These are phyloP conservation scores for Bombus affinis DNA, from an alignment of 1,140 invertebrate species.

Conservation along the genomic window DNA sequence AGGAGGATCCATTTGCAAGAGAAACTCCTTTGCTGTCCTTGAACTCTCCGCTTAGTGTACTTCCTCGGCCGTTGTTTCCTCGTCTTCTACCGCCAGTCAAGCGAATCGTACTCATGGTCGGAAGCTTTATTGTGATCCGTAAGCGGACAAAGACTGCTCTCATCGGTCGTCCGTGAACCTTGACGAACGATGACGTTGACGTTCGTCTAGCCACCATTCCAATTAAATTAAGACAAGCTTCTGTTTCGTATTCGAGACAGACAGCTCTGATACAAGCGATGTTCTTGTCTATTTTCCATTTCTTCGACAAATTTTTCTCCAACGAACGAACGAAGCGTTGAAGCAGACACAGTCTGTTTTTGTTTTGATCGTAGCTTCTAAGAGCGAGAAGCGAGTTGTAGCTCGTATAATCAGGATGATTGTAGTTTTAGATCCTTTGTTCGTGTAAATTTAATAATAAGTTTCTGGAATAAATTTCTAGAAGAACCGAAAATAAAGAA, in stretches of 20 bases:
- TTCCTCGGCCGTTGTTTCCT: slow-evolving; percentile 56
- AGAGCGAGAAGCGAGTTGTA: too few species aligned
- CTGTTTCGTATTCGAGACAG: background rate
- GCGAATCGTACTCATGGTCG: slow-evolving; percentile 59
- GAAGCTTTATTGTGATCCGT: slow-evolving; percentile 54
- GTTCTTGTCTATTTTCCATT: background rate
- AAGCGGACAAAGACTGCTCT: slow-evolving; percentile 45
- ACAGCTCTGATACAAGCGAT: background rate
- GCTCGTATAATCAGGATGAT: too few species aligned
- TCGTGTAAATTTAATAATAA: too few species aligned
- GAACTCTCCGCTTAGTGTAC: slow-evolving; percentile 38
- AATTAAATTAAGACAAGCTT: slow-evolving; percentile 23
- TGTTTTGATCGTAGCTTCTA: too few species aligned
- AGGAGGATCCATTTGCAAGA: slow-evolving; percentile 35
- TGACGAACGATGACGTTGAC: slow-evolving; percentile 27
- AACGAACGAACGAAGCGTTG: background rate
- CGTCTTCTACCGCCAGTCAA: slow-evolving; percentile 55
- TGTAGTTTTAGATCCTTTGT: too few species aligned
- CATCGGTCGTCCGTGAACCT: slow-evolving; percentile 36
- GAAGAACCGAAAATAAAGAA: too few species aligned
- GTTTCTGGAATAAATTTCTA: too few species aligned
- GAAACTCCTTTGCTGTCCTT: slow-evolving; percentile 50
- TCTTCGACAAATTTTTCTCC: background rate
- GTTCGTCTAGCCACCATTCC: slow-evolving; percentile 4
- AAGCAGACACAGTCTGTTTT: background rate